Evolutionary conservation across 2,888 invertebrate species (phyloP), one percentile per base, ranked within the genome.

Genomic region (Dasysyrphus tricinctus): DNA sequence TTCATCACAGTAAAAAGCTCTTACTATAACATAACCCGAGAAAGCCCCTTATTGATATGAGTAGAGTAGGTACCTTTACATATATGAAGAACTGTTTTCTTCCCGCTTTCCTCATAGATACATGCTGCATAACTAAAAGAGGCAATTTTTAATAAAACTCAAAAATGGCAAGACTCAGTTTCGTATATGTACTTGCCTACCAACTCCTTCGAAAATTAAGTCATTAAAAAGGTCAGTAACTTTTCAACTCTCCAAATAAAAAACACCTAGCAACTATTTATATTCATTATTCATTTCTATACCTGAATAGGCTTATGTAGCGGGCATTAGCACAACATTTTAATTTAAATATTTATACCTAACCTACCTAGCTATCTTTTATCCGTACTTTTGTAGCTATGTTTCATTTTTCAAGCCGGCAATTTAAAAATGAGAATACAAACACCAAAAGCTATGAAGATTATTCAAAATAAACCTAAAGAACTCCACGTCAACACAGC

Each of bases 151-250:
- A 61, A 24, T 42, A 44, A 44, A 44, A n/a, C 2, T 24, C 12
- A 2, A 11, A 34, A 47, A 47, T 65, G 34, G 65, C 47, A 65
- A 49, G 14, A 24, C 37, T 37, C 19, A 6, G 7, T 59, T 19
- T 42, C 39, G 39, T 24, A 32, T 32, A 32, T 3, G 32, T 32
- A 32, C 24, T 3, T 24, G 3, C 24, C 24, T 24, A 24, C 24
- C 24, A 24, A 32, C 9, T 32, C 5, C 16, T 65, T 65, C 12
- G n/a, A 7, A 44, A 12, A 11, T 49, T 49, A 67, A 67, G 19
- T 67, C 49, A 47, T 67, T 19, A 67, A 67, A 65, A 79, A 69
- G 75, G 51, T 75, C 80, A 75, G 61, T 74, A 59, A 67, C 80
- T 67, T 47, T 57, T 44, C 29, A 47, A 72, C 63, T 56, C 56